Evolutionary conservation across 2,797 vertebrate species (phyloP).

Genomic region (Rhadinocentrus ornatus): DNA sequence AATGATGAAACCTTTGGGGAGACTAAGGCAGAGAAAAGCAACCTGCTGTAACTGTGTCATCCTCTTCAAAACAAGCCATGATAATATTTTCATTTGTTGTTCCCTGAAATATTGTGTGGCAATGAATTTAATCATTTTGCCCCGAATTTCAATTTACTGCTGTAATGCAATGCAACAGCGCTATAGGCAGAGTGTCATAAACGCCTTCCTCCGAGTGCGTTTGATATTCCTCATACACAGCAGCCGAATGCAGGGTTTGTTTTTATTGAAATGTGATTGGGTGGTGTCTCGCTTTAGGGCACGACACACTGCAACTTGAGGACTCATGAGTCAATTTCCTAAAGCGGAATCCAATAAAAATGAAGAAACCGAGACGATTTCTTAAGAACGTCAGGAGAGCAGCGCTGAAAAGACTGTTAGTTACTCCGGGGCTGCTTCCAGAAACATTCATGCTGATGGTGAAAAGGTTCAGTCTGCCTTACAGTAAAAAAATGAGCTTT

Average conservation of each 20-base stretch:
- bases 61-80: slow-evolving; percentile 52
- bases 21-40: slow-evolving; percentile 37
- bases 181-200: slow-evolving; percentile 44
- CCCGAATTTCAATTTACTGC: slow-evolving; percentile 65
- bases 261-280: slow-evolving; percentile 69
- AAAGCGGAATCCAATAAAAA: slow-evolving; percentile 65
- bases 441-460: not conserved
- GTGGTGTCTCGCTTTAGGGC: slow-evolving; percentile 53
- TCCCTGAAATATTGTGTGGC: slow-evolving; percentile 51
- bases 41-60: slow-evolving; percentile 62
- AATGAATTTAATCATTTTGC: slow-evolving; percentile 66
- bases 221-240: slow-evolving; percentile 43
- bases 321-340: slow-evolving; percentile 68
- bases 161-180: slow-evolving; percentile 64
- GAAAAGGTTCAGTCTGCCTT: not conserved
- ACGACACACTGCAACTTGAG: slow-evolving; percentile 41
- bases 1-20: slow-evolving; percentile 58
- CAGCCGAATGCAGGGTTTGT: slow-evolving; percentile 39
- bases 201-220: slow-evolving; percentile 41
- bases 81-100: slow-evolving; percentile 62
- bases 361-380: slow-evolving; percentile 29
- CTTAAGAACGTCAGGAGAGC: slow-evolving; percentile 34
- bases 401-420: not conserved
- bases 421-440: not conserved
- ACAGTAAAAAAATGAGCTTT: not conserved